phyloP scores from a whole-genome alignment of 2,797 vertebrate species.

The Hirundo rustica region DNA sequence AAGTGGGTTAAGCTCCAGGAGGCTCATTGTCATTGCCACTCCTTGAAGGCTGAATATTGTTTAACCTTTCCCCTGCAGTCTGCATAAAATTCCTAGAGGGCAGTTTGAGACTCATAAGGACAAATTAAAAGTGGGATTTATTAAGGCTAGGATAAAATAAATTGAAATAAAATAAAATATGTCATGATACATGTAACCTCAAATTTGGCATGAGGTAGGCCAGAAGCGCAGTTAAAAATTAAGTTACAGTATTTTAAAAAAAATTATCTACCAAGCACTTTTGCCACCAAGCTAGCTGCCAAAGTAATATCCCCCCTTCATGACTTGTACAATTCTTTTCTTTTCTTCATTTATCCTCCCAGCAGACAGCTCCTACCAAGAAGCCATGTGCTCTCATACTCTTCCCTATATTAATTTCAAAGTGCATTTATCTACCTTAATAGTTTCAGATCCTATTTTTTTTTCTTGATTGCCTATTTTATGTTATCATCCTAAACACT shows the following conservation, averaged over 20 bases:
- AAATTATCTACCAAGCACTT: constrained; percentile 49
- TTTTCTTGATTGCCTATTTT: background rate
- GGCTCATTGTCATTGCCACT: constrained; percentile 9
- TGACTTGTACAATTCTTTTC: background rate
- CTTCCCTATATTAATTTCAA: background rate
- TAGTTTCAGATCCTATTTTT: background rate
- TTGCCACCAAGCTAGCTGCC: background rate
- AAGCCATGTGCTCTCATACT: constrained; percentile 6
- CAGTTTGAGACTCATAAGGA: background rate
- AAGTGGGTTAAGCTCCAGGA: background rate
- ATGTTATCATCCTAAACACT: background rate
- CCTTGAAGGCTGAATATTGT: constrained; percentile 42
- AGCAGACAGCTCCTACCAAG: constrained; percentile 1
- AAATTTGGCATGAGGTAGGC: background rate
- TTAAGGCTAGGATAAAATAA: constrained; percentile 38
- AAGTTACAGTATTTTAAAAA: constrained; percentile 29
- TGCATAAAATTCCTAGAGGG: constrained; percentile 55
- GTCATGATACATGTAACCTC: background rate
- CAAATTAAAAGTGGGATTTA: constrained; percentile 57
- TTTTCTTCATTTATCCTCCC: constrained; percentile 3
- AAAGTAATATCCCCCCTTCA: background rate
- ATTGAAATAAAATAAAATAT: constrained; percentile 20
- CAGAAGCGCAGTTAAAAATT: constrained; percentile 36
- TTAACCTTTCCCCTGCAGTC: constrained; percentile 38
- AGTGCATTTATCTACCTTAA: background rate